These are phyloP conservation scores for Propsilocerus akamusi DNA, from an alignment of 1,140 invertebrate genomes.

Conservation along the genomic window DNA sequence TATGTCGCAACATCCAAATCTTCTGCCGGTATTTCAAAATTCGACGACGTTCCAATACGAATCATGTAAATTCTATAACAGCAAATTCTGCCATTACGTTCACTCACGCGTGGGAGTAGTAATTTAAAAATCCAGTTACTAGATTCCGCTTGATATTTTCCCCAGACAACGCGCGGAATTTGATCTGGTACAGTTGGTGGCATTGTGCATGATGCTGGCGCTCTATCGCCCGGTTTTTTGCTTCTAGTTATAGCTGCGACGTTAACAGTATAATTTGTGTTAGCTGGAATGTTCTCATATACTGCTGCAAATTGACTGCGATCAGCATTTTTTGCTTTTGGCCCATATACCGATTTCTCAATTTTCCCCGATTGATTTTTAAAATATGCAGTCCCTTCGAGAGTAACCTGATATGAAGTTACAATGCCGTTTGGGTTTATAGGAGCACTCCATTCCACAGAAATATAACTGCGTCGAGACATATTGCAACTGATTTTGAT, in stretches of 20 bases:
- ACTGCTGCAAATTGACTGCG: constrained; percentile 14
- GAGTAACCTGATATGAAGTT: constrained; percentile 30
- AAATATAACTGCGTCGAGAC: constrained; percentile 36
- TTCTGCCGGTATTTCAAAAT: constrained; percentile 42
- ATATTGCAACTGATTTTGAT: constrained; percentile 43
- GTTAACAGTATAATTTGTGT: constrained; percentile 62
- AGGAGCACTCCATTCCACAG: constrained; percentile 50
- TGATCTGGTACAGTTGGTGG: constrained; percentile 45
- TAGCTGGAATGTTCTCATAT: constrained; percentile 37
- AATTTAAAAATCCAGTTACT: constrained; percentile 51
- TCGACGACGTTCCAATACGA: constrained; percentile 42
- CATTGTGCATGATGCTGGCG: constrained; percentile 36
- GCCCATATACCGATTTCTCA: constrained; percentile 34
- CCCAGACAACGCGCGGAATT: constrained; percentile 43
- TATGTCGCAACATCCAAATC: constrained; percentile 48
- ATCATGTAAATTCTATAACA: constrained; percentile 67
- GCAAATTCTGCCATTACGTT: constrained; percentile 72
- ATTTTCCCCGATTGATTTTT: constrained; percentile 33
- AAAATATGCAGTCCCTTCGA: constrained; percentile 38
- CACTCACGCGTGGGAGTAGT: constrained; percentile 50
- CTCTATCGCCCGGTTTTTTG: constrained; percentile 40
- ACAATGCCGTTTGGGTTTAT: constrained; percentile 53
- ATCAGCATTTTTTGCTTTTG: constrained; percentile 35
- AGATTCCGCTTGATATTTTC: constrained; percentile 41
- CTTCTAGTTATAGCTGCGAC: constrained; percentile 49